These are phyloP conservation scores for Pelosia muscerda DNA, from an alignment of 2,888 invertebrate genomes.

Conservation along the genomic window DNA sequence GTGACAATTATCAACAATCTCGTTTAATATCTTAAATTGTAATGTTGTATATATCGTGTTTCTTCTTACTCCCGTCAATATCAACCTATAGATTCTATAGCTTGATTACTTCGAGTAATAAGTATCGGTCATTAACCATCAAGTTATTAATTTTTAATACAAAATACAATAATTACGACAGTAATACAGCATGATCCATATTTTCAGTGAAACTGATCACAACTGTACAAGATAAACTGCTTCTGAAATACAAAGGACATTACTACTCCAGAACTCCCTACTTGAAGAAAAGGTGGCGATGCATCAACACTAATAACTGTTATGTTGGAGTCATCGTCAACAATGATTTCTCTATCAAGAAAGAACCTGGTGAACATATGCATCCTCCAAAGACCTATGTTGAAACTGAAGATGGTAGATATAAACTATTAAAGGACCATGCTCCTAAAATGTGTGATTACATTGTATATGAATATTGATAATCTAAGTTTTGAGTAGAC, in stretches of 20 bases:
- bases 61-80: neutral
- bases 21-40: too few relatives aligned
- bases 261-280: slow-evolving; percentile 67
- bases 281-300: slow-evolving; percentile 65
- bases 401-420: slow-evolving; percentile 55
- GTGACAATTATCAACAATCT: neutral
- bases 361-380: slow-evolving; percentile 59
- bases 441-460: slow-evolving; percentile 46
- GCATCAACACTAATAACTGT: slow-evolving; percentile 67
- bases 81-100: too few relatives aligned
- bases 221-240: slow-evolving; percentile 60
- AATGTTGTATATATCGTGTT: too few relatives aligned
- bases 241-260: slow-evolving; percentile 66
- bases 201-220: slow-evolving; percentile 61
- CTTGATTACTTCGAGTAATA: neutral
- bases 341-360: slow-evolving; percentile 56
- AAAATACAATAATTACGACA: neutral
- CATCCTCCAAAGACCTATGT: slow-evolving; percentile 59
- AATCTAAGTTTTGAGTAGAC: neutral
- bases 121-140: neutral
- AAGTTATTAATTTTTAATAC: neutral
- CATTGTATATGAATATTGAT: slow-evolving; percentile 50
- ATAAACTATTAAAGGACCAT: slow-evolving; percentile 44
- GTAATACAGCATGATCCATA: slow-evolving; percentile 13
- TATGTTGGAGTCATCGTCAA: slow-evolving; percentile 58